These are phyloP conservation scores for Astur gentilis DNA, from an alignment of 2,113 vertebrate genomes.

Conservation along the genomic window DNA sequence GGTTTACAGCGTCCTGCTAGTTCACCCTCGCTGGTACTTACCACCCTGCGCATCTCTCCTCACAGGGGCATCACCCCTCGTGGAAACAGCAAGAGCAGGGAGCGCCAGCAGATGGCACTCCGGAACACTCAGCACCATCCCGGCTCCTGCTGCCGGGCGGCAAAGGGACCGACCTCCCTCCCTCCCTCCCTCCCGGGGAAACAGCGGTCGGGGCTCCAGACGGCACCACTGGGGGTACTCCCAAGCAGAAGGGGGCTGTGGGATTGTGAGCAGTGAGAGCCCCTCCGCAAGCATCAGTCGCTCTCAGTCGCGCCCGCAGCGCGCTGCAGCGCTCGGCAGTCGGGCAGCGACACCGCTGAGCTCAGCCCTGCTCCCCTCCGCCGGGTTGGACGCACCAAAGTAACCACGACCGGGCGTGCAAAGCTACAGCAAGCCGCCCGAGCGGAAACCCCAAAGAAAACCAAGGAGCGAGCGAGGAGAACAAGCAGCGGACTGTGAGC, in stretches of 20 bases:
- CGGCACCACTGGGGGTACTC: accelerated
- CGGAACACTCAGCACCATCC: background rate
- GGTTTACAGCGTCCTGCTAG: accelerated
- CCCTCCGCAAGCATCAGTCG: accelerated
- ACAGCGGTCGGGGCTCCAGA: background rate
- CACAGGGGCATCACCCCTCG: accelerated
- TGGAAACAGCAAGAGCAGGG: accelerated
- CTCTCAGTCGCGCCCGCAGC: accelerated
- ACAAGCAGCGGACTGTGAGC: background rate
- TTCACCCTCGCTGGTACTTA: accelerated
- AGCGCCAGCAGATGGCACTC: background rate
- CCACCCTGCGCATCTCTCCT: accelerated
- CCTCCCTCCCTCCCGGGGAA: background rate
- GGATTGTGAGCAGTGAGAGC: accelerated
- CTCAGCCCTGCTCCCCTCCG: accelerated
- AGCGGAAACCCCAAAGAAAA: background rate
- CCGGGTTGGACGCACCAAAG: accelerated
- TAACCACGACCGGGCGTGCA: accelerated
- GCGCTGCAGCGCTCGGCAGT: accelerated
- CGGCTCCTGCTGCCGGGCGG: background rate
- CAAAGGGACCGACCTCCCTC: background rate
- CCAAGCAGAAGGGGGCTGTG: background rate
- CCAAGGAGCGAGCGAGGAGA: background rate
- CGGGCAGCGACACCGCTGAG: accelerated
- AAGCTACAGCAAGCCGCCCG: background rate